Conservation (phyloP, 2,888 invertebrate genomes). For the Meliscaeva auricollis region DNA sequence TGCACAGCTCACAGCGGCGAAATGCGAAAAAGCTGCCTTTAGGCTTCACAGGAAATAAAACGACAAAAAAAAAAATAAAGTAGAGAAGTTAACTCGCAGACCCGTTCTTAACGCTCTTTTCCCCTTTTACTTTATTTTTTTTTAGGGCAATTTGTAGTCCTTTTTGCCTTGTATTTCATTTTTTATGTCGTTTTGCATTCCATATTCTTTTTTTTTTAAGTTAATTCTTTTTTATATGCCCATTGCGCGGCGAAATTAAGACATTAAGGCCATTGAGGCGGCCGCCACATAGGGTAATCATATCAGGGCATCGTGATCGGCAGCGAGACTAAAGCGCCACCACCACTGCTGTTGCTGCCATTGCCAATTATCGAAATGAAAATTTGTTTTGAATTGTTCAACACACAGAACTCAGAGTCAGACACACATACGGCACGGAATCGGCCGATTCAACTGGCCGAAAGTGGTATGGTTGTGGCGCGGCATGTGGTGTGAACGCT, state of each 20-base stretch:
- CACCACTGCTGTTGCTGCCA: slow-evolving; percentile 23
- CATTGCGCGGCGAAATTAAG: slow-evolving; percentile 70
- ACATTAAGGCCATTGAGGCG: slow-evolving; percentile 67
- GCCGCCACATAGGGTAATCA: slow-evolving; percentile 72
- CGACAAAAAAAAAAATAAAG: slow-evolving; percentile 8
- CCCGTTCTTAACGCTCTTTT: not conserved
- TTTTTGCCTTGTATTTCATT: slow-evolving; percentile 55
- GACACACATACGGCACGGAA: slow-evolving; percentile 21
- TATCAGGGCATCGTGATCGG: slow-evolving; percentile 76
- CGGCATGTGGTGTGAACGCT: slow-evolving; percentile 26
- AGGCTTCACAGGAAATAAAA: slow-evolving; percentile 67
- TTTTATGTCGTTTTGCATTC: slow-evolving; percentile 71
- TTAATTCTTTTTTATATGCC: slow-evolving; percentile 43
- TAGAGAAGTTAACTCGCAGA: slow-evolving; percentile 17
- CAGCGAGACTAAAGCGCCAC: slow-evolving; percentile 76
- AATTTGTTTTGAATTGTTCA: slow-evolving; percentile 69
- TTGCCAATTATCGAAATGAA: slow-evolving; percentile 62
- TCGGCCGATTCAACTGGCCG: not conserved
- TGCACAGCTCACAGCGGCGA: slow-evolving; percentile 53
- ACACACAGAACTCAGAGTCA: slow-evolving; percentile 3
- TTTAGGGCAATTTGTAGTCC: slow-evolving; percentile 68
- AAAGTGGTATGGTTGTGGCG: not conserved
- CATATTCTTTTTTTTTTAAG: slow-evolving; percentile 40
- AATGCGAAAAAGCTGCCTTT: slow-evolving; percentile 62
- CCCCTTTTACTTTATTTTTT: not conserved